These are phyloP conservation scores for Caligus rogercresseyi DNA, from an alignment of 1,140 invertebrate species.

Conservation along the genomic window DNA sequence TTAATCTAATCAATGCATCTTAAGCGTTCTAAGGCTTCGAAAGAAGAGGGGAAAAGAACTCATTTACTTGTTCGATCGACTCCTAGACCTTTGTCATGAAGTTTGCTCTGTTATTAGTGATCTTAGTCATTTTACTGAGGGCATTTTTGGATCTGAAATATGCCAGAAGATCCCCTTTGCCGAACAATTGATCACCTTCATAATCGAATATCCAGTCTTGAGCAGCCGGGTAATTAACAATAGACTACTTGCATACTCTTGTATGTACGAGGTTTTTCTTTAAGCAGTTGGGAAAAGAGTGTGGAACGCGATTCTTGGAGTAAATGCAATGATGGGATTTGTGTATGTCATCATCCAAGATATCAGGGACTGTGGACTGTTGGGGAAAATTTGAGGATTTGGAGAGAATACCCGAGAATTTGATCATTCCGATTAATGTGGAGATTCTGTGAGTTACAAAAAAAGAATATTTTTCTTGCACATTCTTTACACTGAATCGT, in stretches of 20 bases:
- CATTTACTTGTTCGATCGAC: too few relatives aligned
- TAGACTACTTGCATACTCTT: too few relatives aligned
- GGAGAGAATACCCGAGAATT: not conserved
- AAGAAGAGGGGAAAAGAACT: too few relatives aligned
- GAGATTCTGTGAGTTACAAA: too few relatives aligned
- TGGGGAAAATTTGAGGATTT: not conserved
- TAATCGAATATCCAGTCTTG: not conserved
- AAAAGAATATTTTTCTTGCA: too few relatives aligned
- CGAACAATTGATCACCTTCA: not conserved
- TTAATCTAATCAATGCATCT: not conserved
- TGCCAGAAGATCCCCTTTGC: not conserved
- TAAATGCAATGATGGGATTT: not conserved
- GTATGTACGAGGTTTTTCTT: too few relatives aligned
- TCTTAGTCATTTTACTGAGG: not conserved
- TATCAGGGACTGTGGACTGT: not conserved
- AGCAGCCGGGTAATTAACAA: not conserved
- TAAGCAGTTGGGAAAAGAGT: too few relatives aligned
- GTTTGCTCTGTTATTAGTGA: not conserved
- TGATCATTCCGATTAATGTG: not conserved
- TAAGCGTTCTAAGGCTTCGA: not conserved
- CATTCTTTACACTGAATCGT: too few relatives aligned
- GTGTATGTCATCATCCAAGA: not conserved
- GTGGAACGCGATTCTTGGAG: too few relatives aligned
- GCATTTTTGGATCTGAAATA: not conserved
- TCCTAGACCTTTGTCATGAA: too few relatives aligned